These are phyloP conservation scores for Xylota segnis DNA, from an alignment of 2,888 invertebrate genomes.

Conservation along the genomic window DNA sequence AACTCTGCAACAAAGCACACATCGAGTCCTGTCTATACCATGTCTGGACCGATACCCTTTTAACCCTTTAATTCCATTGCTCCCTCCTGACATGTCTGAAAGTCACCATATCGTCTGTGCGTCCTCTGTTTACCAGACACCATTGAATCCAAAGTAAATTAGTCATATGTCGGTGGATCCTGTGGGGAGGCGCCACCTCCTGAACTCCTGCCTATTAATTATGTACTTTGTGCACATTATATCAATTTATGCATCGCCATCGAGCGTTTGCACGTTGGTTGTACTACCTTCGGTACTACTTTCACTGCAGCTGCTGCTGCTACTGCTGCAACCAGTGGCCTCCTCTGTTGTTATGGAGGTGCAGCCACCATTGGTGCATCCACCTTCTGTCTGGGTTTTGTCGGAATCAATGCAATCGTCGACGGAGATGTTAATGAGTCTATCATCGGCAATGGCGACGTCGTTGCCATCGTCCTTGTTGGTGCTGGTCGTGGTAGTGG, in stretches of 20 bases:
- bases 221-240: constrained; percentile 74
- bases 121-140: constrained; percentile 26
- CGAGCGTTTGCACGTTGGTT: constrained; percentile 45
- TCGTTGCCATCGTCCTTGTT: neutral
- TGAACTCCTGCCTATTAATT: constrained; percentile 58
- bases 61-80: constrained; percentile 43
- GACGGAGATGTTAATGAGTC: constrained; percentile 73
- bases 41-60: constrained; percentile 54
- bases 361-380: constrained; percentile 10
- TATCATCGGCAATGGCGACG: constrained; percentile 47
- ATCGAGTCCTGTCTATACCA: constrained; percentile 47
- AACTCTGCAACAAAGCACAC: constrained; percentile 60
- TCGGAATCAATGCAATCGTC: constrained; percentile 69
- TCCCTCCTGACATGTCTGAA: constrained; percentile 36
- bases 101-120: constrained; percentile 26
- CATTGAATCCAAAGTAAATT: constrained; percentile 46
- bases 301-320: constrained; percentile 52
- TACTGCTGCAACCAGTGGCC: constrained; percentile 63
- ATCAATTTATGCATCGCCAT: constrained; percentile 63
- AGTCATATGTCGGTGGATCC: constrained; percentile 39
- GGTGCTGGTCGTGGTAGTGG: too few species aligned
- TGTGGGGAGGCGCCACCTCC: neutral
- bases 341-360: constrained; percentile 35
- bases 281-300: constrained; percentile 48
- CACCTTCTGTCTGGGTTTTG: constrained; percentile 65